Percentiles rank a stretch among this genome's conserved stretches.
These are phyloP conservation scores for Ips nitidus DNA, from an alignment of 1,140 invertebrate genomes.

Conservation along the genomic window DNA sequence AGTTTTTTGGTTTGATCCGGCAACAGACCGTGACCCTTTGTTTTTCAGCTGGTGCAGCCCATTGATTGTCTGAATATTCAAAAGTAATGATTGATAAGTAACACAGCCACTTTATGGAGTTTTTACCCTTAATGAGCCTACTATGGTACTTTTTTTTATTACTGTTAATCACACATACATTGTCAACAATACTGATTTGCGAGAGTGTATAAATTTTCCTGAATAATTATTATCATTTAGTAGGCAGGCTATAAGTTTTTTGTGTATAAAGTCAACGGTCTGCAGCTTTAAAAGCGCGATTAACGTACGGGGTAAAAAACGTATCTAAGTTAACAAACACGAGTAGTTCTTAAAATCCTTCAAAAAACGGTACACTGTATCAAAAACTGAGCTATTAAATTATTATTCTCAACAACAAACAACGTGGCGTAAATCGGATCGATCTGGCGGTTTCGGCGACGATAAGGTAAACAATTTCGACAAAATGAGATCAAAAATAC, in stretches of 20 bases:
- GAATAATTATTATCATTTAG: no score
- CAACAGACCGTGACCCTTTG: conserved; percentile 9
- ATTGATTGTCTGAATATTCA: background rate
- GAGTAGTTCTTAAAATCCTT: conserved; percentile 20
- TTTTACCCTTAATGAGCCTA: background rate
- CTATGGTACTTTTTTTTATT: no score
- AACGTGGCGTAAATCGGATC: background rate
- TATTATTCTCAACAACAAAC: conserved; percentile 29
- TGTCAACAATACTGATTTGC: no score
- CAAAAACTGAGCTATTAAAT: conserved; percentile 27
- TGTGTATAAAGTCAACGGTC: no score
- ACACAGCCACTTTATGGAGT: conserved; percentile 18
- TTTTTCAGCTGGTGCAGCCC: background rate
- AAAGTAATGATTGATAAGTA: conserved; percentile 10
- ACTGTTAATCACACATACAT: no score
- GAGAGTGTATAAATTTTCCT: no score
- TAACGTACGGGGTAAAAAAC: conserved; percentile 1
- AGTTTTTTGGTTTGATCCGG: conserved; percentile 27
- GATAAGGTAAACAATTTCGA: background rate
- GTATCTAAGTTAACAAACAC: conserved; percentile 17
- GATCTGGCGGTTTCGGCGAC: background rate
- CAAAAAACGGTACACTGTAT: conserved; percentile 32
- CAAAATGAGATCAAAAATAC: no score
- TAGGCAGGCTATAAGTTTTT: no score
- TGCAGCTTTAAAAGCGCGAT: no score